Evolutionary conservation across 2,797 vertebrate species (phyloP), one percentile per base, ranked within the genome.

Genomic region (Alosa sapidissima): DNA sequence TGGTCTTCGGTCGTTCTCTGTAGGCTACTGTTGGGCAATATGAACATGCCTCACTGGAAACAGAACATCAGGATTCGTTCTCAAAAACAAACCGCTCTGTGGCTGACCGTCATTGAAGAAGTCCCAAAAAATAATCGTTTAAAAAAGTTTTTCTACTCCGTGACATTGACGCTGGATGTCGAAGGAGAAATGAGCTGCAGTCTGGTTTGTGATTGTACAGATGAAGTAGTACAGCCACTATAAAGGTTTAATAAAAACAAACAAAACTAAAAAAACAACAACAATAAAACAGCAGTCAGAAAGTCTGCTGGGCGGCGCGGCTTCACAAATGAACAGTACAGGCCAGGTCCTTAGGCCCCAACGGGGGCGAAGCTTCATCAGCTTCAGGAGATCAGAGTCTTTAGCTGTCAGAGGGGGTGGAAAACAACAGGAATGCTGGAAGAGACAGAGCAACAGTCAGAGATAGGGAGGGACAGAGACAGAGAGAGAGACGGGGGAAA

Each of bases 371-470:
- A 21, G 36, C 72, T 78, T 36, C 72, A 45, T 78, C 72, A 78
- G 72, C 72, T 45, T 78, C 72, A 21, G 72, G 41, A 47, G 72
- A 78, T 47, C 72, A 47, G 24, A 24, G 68, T 41, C 33, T 41
- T 36, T 41, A 6, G 13, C 68, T 41, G 68, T 16, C 14, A 55
- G 14, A 19, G 72, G 45, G 72, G 68, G 11, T 41, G 68, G 60
- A 65, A 72, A 75, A 75, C 24, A 33, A 68, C 36, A 75, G 68
- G 68, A 75, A 75, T 75, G 68, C 68, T 75, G 36, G 68, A 45
- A 78, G 41, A 78, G 58, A 62, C 9, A 62, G 58, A 9, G 21
- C 21, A 10, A 62, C n/a, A 62, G n/a, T 28, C 6, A 62, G 14
- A 55, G 52, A 19, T n/a, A 62, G 21, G n/a, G 58, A 62, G 13